Evolutionary conservation across 1,140 invertebrate genomes (phyloP), one percentile per base, ranked within the genome.

Genomic region (Drosophila pectinifera): DNA sequence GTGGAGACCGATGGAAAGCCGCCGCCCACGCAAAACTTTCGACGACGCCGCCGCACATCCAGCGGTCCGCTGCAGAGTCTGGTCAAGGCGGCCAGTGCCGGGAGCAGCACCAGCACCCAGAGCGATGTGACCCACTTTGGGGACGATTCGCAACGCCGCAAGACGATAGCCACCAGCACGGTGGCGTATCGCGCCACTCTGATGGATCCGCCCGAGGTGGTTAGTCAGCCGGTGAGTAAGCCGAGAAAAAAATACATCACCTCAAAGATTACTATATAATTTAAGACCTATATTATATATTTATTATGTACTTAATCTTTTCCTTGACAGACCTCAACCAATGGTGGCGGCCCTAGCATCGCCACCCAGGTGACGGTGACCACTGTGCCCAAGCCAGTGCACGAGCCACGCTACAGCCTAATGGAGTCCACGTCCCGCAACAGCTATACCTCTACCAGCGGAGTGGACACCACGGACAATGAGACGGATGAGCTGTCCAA

Each of bases 1-100:
- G 96, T 97, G n/a, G 96, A 96, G 91, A 97, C 96, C 0, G 96
- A 96, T 90, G 96, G 95, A 49, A 97, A 97, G 90, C 96, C 96
- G 48, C 96, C 96, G 20, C 95, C 96, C 7, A 96, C 95, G 1
- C 96, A 96, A 88, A 95, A 95, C 88, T 97, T 96, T 89, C 93
- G 96, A 62, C 93, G 95, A 80, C 92, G 95, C 64, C 93, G 95
- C 58, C 93, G 94, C 90, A 93, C 91, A 14, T 93, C 93, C 78
- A 92, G 91, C 26, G 78, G 80, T 31, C 80, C 83, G 22, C 53
- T 92, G 16, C 90, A 91, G 42, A 91, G 77, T 70, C 73, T 91
- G 45, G 90, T 91, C 0, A 91, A 91, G 42, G 77, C 91, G 8
- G 86, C 80, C 43, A 89, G 84, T 48, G 69, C 70, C 22, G 43